These are phyloP conservation scores for Dryococelus australis DNA, from an alignment of 2,888 invertebrate species.

Conservation along the genomic window DNA sequence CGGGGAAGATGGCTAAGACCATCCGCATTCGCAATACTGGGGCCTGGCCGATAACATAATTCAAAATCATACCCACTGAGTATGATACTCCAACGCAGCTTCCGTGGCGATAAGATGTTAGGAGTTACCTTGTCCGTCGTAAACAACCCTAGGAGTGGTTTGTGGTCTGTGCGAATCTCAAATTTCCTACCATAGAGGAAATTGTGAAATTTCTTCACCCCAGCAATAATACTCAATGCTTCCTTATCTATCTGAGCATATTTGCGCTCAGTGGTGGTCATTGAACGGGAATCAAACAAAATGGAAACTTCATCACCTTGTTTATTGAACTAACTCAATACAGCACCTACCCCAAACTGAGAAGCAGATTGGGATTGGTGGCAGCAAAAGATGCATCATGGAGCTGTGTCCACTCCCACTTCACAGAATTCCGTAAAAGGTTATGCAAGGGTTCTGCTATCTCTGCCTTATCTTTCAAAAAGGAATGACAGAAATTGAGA, in stretches of 20 bases:
- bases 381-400: too few species aligned
- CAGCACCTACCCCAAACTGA: not conserved
- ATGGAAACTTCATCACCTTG: not conserved
- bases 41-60: not conserved
- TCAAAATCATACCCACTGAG: not conserved
- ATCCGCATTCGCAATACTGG: too few species aligned
- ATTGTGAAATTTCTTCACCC: not conserved
- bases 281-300: not conserved
- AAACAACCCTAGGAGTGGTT: not conserved
- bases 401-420: too few species aligned
- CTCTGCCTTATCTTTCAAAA: too few species aligned
- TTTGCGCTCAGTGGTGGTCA: too few species aligned
- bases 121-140: not conserved
- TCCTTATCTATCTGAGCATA: too few species aligned
- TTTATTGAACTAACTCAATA: not conserved
- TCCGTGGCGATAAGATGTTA: not conserved
- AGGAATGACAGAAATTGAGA: not conserved
- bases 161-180: not conserved
- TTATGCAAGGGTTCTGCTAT: too few species aligned
- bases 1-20: not conserved
- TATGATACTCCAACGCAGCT: not conserved
- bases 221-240: too few species aligned
- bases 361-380: not conserved
- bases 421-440: too few species aligned
- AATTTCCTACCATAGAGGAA: not conserved